phyloP scores from a whole-genome alignment of 2,888 invertebrate species.

The Lasioglossum calceatum region DNA sequence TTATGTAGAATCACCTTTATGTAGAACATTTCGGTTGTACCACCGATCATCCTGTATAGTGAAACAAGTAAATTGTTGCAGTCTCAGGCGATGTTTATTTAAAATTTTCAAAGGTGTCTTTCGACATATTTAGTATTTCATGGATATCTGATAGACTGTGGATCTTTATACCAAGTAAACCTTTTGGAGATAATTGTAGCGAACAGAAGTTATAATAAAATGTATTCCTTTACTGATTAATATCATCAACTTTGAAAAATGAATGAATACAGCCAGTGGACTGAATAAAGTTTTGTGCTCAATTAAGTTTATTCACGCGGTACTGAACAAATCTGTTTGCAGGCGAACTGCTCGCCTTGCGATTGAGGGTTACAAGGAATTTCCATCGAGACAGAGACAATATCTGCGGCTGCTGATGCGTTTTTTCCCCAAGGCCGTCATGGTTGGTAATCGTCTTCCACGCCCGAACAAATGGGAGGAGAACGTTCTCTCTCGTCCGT shows the following conservation, averaged over 20 bases:
- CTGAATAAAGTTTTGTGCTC: not conserved
- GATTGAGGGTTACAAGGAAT: not conserved
- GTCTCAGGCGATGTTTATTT: no score
- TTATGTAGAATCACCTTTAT: no score
- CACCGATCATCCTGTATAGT: no score
- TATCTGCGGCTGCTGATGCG: not conserved
- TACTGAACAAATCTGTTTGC: constrained; percentile 13
- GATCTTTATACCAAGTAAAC: not conserved
- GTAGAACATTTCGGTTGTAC: no score
- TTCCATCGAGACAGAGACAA: not conserved
- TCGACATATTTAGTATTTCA: no score
- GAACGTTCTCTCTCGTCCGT: not conserved
- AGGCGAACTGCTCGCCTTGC: not conserved
- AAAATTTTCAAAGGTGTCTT: no score
- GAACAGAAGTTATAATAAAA: not conserved
- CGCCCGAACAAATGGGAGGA: not conserved
- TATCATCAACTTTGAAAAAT: no score
- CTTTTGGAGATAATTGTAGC: not conserved
- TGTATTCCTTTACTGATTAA: not conserved
- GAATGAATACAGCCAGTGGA: not conserved
- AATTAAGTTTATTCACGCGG: constrained; percentile 42
- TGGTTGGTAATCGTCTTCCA: not conserved
- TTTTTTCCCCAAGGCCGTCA: constrained; percentile 39
- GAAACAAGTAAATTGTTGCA: no score
- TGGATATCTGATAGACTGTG: not conserved